These are phyloP conservation scores for Cossypha caffra DNA, from an alignment of 2,797 vertebrate species.

Conservation along the genomic window DNA sequence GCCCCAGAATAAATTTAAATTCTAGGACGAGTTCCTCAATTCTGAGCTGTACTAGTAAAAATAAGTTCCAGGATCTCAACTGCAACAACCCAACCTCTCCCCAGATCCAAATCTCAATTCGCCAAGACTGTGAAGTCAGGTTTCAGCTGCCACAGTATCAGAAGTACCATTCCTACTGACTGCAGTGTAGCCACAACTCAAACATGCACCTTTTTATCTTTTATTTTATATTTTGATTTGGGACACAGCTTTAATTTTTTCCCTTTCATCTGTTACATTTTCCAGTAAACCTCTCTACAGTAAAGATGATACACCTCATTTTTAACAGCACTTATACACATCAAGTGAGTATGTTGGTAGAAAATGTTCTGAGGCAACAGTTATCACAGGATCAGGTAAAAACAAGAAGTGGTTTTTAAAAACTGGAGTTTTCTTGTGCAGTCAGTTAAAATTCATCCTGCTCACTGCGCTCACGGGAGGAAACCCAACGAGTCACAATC, in stretches of 20 bases:
- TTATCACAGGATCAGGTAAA: not conserved
- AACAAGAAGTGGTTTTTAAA: not conserved
- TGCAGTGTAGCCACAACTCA: not conserved
- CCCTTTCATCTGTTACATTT: not conserved
- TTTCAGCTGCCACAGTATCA: not conserved
- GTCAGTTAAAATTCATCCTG: slow-evolving; percentile 78
- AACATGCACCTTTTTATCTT: not conserved
- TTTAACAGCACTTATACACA: not conserved
- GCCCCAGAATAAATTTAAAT: not conserved
- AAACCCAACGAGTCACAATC: slow-evolving; percentile 87
- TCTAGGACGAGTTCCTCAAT: not conserved
- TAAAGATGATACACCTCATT: not conserved
- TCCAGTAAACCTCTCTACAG: not conserved
- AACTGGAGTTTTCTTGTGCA: not conserved
- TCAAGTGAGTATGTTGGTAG: not conserved
- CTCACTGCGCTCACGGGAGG: slow-evolving; percentile 86
- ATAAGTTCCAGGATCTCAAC: not conserved
- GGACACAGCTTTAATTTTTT: not conserved
- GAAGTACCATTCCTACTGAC: not conserved
- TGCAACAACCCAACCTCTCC: not conserved
- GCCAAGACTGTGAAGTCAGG: not conserved
- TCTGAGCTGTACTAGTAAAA: not conserved
- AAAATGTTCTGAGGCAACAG: not conserved
- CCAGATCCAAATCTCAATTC: not conserved
- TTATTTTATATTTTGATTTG: not conserved